Percentiles rank a stretch among this genome's conserved stretches.
These are phyloP conservation scores for Chrysolina americana DNA, from an alignment of 2,888 invertebrate genomes.

Conservation along the genomic window DNA sequence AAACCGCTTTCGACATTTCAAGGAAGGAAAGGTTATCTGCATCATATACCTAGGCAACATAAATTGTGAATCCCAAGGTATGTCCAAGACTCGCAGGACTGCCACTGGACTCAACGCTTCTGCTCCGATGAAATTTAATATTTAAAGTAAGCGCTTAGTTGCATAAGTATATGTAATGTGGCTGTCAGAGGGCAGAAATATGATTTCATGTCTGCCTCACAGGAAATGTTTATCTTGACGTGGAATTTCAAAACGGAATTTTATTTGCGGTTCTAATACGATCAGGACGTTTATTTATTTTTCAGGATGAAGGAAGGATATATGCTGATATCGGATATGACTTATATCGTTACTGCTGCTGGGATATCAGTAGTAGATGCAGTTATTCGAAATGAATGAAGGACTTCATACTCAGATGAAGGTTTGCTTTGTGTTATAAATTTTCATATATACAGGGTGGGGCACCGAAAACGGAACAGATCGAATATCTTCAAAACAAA, in stretches of 20 bases:
- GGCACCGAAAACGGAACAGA: too few relatives aligned
- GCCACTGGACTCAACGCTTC: background rate
- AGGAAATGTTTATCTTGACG: slow-evolving; percentile 39
- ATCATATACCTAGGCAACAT: too few relatives aligned
- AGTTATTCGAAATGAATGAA: too few relatives aligned
- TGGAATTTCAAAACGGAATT: slow-evolving; percentile 29
- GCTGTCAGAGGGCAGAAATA: slow-evolving; percentile 40
- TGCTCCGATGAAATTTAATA: slow-evolving; percentile 46
- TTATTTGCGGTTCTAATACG: slow-evolving; percentile 34
- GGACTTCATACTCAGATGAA: too few relatives aligned
- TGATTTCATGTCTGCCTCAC: slow-evolving; percentile 30
- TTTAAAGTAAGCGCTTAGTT: slow-evolving; percentile 41
- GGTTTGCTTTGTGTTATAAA: too few relatives aligned
- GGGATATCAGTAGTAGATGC: too few relatives aligned
- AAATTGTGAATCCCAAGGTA: too few relatives aligned
- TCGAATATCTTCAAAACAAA: too few relatives aligned
- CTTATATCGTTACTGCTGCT: background rate
- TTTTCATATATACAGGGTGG: too few relatives aligned
- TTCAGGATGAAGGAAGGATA: background rate
- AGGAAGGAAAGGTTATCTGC: too few relatives aligned
- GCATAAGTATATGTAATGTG: slow-evolving; percentile 27
- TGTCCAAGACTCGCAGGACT: too few relatives aligned
- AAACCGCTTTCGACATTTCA: too few relatives aligned
- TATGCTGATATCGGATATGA: background rate
- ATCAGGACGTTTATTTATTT: slow-evolving; percentile 15